phyloP scores from a whole-genome alignment of 1,140 invertebrate genomes.

The Probaryconus sp. region DNA sequence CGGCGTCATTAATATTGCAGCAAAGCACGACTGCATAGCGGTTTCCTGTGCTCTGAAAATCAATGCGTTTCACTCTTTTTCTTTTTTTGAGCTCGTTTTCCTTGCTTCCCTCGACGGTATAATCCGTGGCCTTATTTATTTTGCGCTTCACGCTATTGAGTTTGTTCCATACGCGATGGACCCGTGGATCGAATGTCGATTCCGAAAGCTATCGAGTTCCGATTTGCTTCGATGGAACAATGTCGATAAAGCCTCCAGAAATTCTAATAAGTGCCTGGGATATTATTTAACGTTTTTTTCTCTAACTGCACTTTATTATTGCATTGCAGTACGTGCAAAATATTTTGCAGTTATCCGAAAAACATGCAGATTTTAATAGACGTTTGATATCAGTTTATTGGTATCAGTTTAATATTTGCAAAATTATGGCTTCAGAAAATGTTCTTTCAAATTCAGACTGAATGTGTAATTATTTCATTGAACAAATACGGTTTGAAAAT shows the following conservation, averaged over 20 bases:
- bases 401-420: too few species aligned
- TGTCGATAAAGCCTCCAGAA: slow-evolving; percentile 19
- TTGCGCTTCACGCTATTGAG: slow-evolving; percentile 35
- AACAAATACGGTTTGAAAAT: too few species aligned
- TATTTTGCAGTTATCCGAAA: too few species aligned
- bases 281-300: slow-evolving; percentile 40
- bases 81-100: slow-evolving; percentile 21
- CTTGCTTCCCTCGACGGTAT: not conserved
- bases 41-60: slow-evolving; percentile 42
- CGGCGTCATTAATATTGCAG: slow-evolving; percentile 51
- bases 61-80: slow-evolving; percentile 51
- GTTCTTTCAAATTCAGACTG: too few species aligned
- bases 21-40: slow-evolving; percentile 40
- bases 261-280: slow-evolving; percentile 6
- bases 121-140: slow-evolving; percentile 28
- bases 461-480: too few species aligned
- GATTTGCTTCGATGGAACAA: slow-evolving; percentile 45
- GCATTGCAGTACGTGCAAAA: too few species aligned
- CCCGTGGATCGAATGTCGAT: slow-evolving; percentile 21
- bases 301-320: too few species aligned
- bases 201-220: slow-evolving; percentile 36
- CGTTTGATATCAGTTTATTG: too few species aligned
- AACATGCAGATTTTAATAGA: too few species aligned
- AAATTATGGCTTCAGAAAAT: too few species aligned
- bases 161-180: slow-evolving; percentile 45